Base-by-base conservation (phyloP, 2,888 invertebrate species). In the Clivina fossor region DNA sequence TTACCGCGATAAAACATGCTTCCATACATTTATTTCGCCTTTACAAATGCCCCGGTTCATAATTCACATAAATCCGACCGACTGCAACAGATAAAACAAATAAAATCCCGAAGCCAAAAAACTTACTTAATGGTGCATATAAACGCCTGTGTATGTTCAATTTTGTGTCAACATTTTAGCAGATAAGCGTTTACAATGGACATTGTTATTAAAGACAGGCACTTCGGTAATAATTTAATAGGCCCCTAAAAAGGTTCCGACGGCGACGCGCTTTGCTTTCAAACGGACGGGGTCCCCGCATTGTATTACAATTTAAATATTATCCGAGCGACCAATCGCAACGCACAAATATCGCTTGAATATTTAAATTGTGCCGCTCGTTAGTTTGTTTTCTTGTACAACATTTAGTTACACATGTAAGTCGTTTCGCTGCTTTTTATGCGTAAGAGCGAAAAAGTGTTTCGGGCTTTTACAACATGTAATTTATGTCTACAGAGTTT, bases 231-330 rank as follows among this genome's bases (percentile, higher is more conserved):
- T 53, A 53, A 35, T 53, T 53, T 44, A 44, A 53, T 44, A 44
- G 44, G 33, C 20, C 44, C 53, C 37, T 53, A 44, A 44, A 53
- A 53, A n/a, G n/a, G n/a, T n/a, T n/a, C n/a, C n/a, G n/a, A n/a
- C n/a, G n/a, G n/a, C n/a, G n/a, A n/a, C n/a, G n/a, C n/a, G n/a
- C n/a, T n/a, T n/a, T n/a, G n/a, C n/a, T n/a, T n/a, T n/a, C n/a
- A n/a, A n/a, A n/a, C n/a, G n/a, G n/a, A n/a, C n/a, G n/a, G n/a
- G n/a, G 53, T 44, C 44, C 9, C 26, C 44, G 53, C 53, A 53
- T 53, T 53, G 53, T 53, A 53, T 53, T 53, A 53, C 53, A 44
- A 53, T 53, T 53, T 53, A 44, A 53, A 53, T 53, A 44, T 53
- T 44, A 53, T 53, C 53, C 53, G 18, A n/a, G 18, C 28, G 20